Conservation (phyloP, 2,113 vertebrate species). For the Chamaetylas fuelleborni region DNA sequence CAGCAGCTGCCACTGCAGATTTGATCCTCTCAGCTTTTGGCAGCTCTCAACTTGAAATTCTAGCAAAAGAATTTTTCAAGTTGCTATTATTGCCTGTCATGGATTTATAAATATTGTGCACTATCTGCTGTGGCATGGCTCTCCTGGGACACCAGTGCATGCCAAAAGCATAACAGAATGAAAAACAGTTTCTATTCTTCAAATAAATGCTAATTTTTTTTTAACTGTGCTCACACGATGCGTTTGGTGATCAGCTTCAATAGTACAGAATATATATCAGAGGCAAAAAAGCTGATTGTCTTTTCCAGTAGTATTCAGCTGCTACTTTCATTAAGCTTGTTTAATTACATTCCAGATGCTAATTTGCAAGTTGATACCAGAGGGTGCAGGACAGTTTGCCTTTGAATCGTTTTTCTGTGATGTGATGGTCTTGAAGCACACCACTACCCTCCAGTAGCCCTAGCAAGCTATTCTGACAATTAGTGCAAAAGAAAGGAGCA, state of each 20-base stretch:
- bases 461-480: constrained; percentile 89
- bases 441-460: constrained; percentile 81
- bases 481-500: constrained; percentile 87
- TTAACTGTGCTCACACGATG: constrained; percentile 89
- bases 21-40: constrained; percentile 85
- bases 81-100: constrained; percentile 89
- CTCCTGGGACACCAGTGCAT: constrained; percentile 84
- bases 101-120: constrained; percentile 86
- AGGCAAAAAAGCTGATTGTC: constrained; percentile 79
- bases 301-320: constrained; percentile 85
- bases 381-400: constrained; percentile 91
- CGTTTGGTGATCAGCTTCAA: constrained; percentile 89
- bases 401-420: constrained; percentile 93
- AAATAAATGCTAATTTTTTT: constrained; percentile 96
- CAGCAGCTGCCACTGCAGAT: constrained; percentile 85
- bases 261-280: constrained; percentile 82
- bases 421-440: constrained; percentile 86
- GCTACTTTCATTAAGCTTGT: constrained; percentile 92
- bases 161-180: constrained; percentile 90
- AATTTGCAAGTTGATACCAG: constrained; percentile 97
- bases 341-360: constrained; percentile 98
- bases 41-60: constrained; percentile 83
- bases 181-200: constrained; percentile 88
- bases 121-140: constrained; percentile 77
- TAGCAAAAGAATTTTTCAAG: constrained; percentile 86